Percentiles rank a stretch among this genome's conserved stretches.
Conservation (phyloP, 2,888 invertebrate species). For the Plutella xylostella region DNA sequence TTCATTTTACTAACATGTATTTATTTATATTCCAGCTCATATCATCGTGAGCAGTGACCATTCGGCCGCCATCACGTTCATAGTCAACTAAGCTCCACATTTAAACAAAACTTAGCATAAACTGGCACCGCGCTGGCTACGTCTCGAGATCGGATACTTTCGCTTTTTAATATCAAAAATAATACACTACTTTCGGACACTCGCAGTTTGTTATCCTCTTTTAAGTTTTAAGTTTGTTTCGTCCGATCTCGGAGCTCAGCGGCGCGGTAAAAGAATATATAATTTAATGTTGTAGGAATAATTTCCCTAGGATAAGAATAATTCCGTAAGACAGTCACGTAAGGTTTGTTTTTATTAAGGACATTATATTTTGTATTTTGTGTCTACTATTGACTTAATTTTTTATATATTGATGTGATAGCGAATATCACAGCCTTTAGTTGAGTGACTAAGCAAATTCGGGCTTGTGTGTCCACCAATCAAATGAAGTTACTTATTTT, state of each 20-base stretch:
- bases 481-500: neutral
- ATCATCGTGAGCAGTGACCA: slow-evolving; percentile 67
- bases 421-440: neutral
- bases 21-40: slow-evolving; percentile 49
- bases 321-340: slow-evolving; percentile 41
- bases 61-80: slow-evolving; percentile 55
- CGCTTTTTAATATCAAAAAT: neutral
- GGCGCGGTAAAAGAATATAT: slow-evolving; percentile 29
- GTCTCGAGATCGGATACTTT: neutral
- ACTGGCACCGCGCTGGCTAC: slow-evolving; percentile 27
- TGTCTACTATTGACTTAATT: slow-evolving; percentile 21
- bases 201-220: no score
- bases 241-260: no score
- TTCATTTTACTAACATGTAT: neutral
- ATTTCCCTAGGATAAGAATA: slow-evolving; percentile 55
- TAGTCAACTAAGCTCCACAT: slow-evolving; percentile 57
- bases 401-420: slow-evolving; percentile 20
- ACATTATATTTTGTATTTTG: slow-evolving; percentile 32
- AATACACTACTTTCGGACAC: no score
- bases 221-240: neutral
- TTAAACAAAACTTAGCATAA: slow-evolving; percentile 38
- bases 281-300: slow-evolving; percentile 59
- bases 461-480: neutral
- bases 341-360: slow-evolving; percentile 29
- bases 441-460: neutral